Evolutionary conservation across 2,113 vertebrate genomes (phyloP).

Genomic region (Solea senegalensis): DNA sequence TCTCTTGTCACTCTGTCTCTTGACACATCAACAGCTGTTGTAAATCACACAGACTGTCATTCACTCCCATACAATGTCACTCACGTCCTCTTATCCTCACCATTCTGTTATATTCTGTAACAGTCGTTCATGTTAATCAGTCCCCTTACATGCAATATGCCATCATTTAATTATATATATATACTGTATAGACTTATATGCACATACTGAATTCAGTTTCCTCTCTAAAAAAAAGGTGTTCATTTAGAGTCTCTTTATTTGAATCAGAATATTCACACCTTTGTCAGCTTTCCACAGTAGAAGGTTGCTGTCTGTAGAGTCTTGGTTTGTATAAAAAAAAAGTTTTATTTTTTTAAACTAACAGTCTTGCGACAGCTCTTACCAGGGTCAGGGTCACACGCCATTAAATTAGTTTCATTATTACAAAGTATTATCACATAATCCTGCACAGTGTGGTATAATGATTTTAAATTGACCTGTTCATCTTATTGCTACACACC

Average conservation of each 20-base stretch:
- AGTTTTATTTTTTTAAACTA: no score
- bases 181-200: not conserved
- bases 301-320: not conserved
- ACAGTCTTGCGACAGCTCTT: not conserved
- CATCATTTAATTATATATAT: not conserved
- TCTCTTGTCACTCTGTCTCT: conserved; percentile 9
- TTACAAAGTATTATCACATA: not conserved
- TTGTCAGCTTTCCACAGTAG: not conserved
- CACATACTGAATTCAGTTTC: not conserved
- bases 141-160: not conserved
- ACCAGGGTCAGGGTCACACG: not conserved
- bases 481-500: not conserved
- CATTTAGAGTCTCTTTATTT: not conserved
- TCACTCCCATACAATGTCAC: not conserved
- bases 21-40: conserved; percentile 3
- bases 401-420: not conserved
- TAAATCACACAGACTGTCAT: not conserved
- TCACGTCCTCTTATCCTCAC: not conserved
- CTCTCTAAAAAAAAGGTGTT: not conserved
- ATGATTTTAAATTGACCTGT: no score
- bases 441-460: not conserved
- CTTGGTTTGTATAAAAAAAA: not conserved
- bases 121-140: not conserved
- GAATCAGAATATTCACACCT: not conserved
- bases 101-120: not conserved